Percentiles rank a stretch among this genome's conserved stretches.
Evolutionary conservation across 2,888 invertebrate species (phyloP).

Genomic region (Argyresthia albistria): DNA sequence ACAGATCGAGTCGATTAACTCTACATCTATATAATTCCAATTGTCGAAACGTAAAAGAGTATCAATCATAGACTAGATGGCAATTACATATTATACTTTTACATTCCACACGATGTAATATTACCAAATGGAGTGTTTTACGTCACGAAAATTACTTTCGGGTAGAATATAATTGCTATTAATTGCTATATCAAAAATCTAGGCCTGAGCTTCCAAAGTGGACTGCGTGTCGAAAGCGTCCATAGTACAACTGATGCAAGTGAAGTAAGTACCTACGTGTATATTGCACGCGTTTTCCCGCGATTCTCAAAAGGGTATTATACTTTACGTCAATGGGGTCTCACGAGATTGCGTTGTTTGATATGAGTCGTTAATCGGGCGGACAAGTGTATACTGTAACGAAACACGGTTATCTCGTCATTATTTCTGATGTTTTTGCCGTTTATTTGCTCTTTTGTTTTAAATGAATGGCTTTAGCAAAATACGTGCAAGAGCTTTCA

Average conservation of each 20-base stretch:
- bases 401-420: too few species aligned
- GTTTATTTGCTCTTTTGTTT: too few species aligned
- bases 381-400: slow-evolving; percentile 8
- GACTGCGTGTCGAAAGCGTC: slow-evolving; percentile 22
- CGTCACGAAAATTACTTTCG: slow-evolving; percentile 18
- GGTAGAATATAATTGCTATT: slow-evolving; percentile 13
- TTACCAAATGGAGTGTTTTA: slow-evolving; percentile 11
- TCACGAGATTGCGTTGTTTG: slow-evolving; percentile 22
- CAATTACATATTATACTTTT: neutral
- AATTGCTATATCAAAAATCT: slow-evolving; percentile 12
- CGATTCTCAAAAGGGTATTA: slow-evolving; percentile 13
- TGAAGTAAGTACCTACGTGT: too few species aligned
- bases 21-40: slow-evolving; percentile 4
- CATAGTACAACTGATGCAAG: slow-evolving; percentile 4
- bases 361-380: slow-evolving; percentile 13
- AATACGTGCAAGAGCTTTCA: too few species aligned
- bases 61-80: neutral
- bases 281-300: too few species aligned
- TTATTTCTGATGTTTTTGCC: too few species aligned
- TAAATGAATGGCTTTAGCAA: too few species aligned
- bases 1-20: neutral
- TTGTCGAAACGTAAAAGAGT: slow-evolving; percentile 3
- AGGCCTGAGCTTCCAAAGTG: slow-evolving; percentile 15
- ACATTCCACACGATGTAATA: neutral
- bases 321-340: slow-evolving; percentile 18